Evolutionary conservation across 2,888 invertebrate genomes (phyloP), one percentile per base, ranked within the genome.

Genomic region (Plusia festucae): DNA sequence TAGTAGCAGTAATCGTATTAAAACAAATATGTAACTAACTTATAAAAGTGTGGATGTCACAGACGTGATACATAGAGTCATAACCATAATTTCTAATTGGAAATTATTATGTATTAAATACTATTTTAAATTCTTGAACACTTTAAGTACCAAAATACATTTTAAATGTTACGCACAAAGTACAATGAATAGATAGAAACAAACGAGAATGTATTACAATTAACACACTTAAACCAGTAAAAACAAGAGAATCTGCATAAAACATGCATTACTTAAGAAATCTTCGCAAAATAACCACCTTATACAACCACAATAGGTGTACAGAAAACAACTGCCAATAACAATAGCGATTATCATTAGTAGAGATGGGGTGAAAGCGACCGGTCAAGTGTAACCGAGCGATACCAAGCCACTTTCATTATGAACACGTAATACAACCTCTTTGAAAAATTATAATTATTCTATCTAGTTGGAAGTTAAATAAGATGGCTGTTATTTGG

Each of bases 341-440:
- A 79, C 66, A 69, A 77, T 68, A 70, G 60, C 61, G 55, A 65
- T 67, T 67, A 68, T 70, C 60, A 56, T n/a, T 51, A 49, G 57
- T 49, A 51, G 70, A 81, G 83, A 84, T 74, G 78, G 70, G 79
- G 89, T 84, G 91, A 91, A 91, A 91, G 91, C 84, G 66, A 60
- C 70, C 85, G 86, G 86, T 88, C 87, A 84, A 84, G 85, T 86
- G 85, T 75, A 76, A 71, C 74, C 55, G 55, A 30, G 54, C 44
- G 70, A 69, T 74, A 60, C 64, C 63, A 54, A 70, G 51, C 68
- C 72, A 58, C 78, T 78, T 80, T 80, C 81, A 54, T 69, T 77
- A n/a, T 40, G 34, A 4, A 77, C 62, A 70, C 76, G 76, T 80
- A 78, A 73, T 75, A 62, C 34, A n/a, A 40, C 5, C 40, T 4